phyloP scores from a whole-genome alignment of 2,113 vertebrate genomes.

The Ailuropoda melanoleuca region DNA sequence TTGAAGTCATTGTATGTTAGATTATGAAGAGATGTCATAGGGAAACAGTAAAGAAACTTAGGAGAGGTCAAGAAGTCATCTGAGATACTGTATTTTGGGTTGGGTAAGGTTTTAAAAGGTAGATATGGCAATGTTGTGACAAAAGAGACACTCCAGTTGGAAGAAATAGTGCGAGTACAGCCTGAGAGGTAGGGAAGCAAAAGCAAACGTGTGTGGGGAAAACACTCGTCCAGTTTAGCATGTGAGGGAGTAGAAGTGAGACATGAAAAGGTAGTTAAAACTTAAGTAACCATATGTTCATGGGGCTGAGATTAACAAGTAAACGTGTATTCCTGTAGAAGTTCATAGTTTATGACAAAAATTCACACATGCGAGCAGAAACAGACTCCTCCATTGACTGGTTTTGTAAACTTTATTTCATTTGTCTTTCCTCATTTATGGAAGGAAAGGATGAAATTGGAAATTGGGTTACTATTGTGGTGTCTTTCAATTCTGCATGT shows the following conservation, averaged over 20 bases:
- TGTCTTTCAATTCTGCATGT: background rate
- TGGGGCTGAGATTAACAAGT: background rate
- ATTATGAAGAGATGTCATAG: background rate
- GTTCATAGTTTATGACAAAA: background rate
- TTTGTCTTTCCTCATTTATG: slow-evolving; percentile 15
- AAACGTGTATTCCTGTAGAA: background rate
- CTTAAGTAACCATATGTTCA: background rate
- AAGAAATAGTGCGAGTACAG: background rate
- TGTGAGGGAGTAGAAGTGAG: background rate
- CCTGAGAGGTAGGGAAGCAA: background rate
- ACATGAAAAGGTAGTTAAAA: background rate
- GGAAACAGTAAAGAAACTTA: background rate
- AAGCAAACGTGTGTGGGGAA: background rate
- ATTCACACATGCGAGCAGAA: background rate
- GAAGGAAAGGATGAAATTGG: background rate
- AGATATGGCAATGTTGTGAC: background rate
- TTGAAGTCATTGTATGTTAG: background rate
- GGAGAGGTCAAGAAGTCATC: background rate
- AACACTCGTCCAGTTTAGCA: background rate
- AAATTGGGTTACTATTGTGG: background rate
- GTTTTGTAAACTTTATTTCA: background rate
- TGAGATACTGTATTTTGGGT: background rate
- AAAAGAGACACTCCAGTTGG: background rate
- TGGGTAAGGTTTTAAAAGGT: background rate
- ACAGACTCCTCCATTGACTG: background rate